Evolutionary conservation across 2,797 vertebrate genomes (phyloP), one percentile per base, ranked within the genome.

Genomic region (Aplochiton taeniatus): DNA sequence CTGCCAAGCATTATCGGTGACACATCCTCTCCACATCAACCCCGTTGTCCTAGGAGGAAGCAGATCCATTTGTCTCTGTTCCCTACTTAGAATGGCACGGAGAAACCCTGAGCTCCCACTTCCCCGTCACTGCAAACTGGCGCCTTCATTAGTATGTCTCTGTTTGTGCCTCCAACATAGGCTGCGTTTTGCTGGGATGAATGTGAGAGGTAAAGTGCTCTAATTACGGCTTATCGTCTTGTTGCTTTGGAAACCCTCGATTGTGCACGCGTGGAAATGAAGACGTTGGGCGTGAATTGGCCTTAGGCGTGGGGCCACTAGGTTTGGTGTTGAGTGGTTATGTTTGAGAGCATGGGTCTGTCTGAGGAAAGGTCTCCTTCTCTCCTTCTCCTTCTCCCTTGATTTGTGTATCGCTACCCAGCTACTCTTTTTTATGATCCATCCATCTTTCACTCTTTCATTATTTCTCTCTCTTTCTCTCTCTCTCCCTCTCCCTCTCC

Each of bases 161-260:
- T 60, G 44, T 79, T 70, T 73, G 61, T 18, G 14, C 31, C 6
- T 31, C 31, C 62, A 68, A 45, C 44, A 18, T 60, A 8, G 20
- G 72, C 68, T 75, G 80, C 69, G 73, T 80, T 65, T 68, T 73
- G 77, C 66, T 65, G 69, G 84, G 87, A 87, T 89, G 83, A 87
- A 87, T 81, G 77, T 81, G 72, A 66, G 81, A 87, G 83, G 85
- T 81, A 76, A 76, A 87, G 78, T 55, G n/a, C 55, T 81, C 83
- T 91, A 90, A 90, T 91, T 85, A 85, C 77, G 85, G 87, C 71
- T 86, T 87, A 88, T 87, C 83, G 60, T 58, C 49, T 57, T 42
- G 47, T 80, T 73, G 49, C 59, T 67, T 83, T 73, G 77, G 70
- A 84, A 87, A 75, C 75, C 74, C 68, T 77, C 78, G 89, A 88